These are phyloP conservation scores for Distichodus sexfasciatus DNA, from an alignment of 2,797 vertebrate genomes.

Conservation along the genomic window DNA sequence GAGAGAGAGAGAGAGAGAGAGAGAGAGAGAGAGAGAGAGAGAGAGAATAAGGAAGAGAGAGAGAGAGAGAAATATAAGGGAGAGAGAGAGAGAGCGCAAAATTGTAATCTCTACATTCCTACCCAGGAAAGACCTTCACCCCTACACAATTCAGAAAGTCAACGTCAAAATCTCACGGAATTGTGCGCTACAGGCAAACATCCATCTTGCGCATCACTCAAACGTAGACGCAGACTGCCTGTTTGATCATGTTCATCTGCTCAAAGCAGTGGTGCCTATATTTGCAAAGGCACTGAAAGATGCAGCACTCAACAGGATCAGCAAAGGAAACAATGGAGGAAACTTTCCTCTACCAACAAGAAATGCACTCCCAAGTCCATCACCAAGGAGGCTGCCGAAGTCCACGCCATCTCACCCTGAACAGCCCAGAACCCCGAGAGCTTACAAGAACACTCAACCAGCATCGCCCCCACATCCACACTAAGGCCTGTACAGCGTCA, in stretches of 20 bases:
- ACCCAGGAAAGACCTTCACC: not conserved
- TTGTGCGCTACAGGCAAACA: not conserved
- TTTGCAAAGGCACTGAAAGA: conserved; percentile 3
- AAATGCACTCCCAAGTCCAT: too few species aligned
- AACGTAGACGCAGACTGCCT: not conserved
- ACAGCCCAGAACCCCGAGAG: too few species aligned
- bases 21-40: not conserved
- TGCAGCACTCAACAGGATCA: not conserved
- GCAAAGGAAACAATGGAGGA: too few species aligned
- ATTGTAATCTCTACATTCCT: conserved; percentile 8
- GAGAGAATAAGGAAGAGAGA: not conserved
- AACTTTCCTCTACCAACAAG: too few species aligned
- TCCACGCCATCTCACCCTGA: too few species aligned
- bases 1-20: not conserved
- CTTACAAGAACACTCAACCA: too few species aligned
- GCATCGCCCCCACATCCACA: too few species aligned
- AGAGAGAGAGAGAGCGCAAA: not conserved
- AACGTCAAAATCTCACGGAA: not conserved
- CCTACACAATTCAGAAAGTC: not conserved
- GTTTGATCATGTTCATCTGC: not conserved
- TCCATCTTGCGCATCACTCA: not conserved
- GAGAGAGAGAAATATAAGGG: not conserved
- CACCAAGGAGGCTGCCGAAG: too few species aligned
- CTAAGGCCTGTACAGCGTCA: too few species aligned
- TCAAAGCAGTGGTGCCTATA: not conserved